Base-by-base conservation (phyloP, 53 echinoderm and acorn worm genomes). In the Patiria pectinifera region DNA sequence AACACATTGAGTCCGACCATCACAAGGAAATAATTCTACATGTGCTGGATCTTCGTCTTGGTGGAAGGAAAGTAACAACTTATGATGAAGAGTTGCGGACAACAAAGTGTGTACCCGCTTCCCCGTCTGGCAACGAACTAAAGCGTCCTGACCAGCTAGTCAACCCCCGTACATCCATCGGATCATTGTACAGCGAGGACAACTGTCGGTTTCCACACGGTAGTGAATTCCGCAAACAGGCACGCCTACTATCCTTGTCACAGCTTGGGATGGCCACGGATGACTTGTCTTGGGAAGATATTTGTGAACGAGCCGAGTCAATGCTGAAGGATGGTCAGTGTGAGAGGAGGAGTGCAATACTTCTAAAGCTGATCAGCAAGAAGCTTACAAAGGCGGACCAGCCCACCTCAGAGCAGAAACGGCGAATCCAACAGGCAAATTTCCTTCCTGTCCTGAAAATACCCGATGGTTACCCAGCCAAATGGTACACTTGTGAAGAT, bases 161-260 rank as follows among this genome's bases (percentile, higher is more conserved):
- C 45, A 59, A 93, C 45, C 93, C 93, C 14, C 2, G 35, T 22
- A 46, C 46, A 11, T 59, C 46, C 19, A 76, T 93, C 23, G 93
- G 91, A 47, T 26, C 60, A 12, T 80, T 93, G 14, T 93, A 83
- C 71, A 91, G 63, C 4, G 84, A 93, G 77, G 85, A 63, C 10
- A 91, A 93, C 48, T 45, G 53, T 19, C 44, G 91, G 76, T 93
- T 93, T 91, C 93, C 93, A 59, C 82, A 76, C 58, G 93, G 90
- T 1, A 63, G 46, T 15, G 92, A 92, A 58, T 91, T 66, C 44
- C 76, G 85, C 61, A 46, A 43, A 10, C 12, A 76, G 16, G 78
- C 82, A 22, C 89, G 93, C 14, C 85, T 93, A 6, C 48, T 93
- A 13, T 93, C 93, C 15, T 76, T 93, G 70, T 61, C 15, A 49